Conservation (phyloP, 30 jellyfish, hydroid and myxozoan species). For the Pseudorhiza aurosa region DNA sequence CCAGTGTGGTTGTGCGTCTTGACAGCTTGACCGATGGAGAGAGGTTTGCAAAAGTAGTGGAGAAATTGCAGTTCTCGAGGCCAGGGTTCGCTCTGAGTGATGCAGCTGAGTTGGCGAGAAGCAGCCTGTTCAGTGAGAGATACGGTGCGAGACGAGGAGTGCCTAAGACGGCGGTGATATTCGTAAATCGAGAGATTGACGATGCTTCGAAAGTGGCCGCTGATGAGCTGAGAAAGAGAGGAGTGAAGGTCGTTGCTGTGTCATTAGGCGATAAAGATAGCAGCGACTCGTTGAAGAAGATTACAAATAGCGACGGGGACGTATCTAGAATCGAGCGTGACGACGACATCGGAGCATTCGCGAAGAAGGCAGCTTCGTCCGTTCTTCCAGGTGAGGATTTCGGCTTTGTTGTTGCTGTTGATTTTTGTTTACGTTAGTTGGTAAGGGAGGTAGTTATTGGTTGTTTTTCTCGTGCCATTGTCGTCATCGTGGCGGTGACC, state of each 20-base stretch:
- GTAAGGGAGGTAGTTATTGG: not conserved
- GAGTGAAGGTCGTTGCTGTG: slow-evolving; percentile 4
- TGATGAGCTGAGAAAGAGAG: not conserved
- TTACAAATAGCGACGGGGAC: not conserved
- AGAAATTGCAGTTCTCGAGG: not conserved
- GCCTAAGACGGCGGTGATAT: slow-evolving; percentile 7
- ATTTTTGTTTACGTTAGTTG: not conserved
- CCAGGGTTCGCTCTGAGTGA: not conserved
- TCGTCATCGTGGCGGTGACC: too few relatives aligned
- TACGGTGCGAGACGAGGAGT: not conserved
- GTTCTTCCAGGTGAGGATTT: not conserved
- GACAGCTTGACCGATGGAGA: not conserved
- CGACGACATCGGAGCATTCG: not conserved
- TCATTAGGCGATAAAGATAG: not conserved
- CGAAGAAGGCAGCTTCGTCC: not conserved
- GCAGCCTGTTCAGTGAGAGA: not conserved
- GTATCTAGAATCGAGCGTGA: not conserved
- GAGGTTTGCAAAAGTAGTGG: not conserved
- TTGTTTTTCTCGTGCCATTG: not conserved
- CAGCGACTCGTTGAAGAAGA: not conserved
- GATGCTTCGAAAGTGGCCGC: not conserved
- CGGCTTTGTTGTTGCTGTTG: not conserved
- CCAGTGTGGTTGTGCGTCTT: not conserved
- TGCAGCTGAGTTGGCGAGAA: not conserved
- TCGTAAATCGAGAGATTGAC: not conserved